Conservation (phyloP, 2,797 vertebrate genomes). For the Schizothorax lantsangensis region DNA sequence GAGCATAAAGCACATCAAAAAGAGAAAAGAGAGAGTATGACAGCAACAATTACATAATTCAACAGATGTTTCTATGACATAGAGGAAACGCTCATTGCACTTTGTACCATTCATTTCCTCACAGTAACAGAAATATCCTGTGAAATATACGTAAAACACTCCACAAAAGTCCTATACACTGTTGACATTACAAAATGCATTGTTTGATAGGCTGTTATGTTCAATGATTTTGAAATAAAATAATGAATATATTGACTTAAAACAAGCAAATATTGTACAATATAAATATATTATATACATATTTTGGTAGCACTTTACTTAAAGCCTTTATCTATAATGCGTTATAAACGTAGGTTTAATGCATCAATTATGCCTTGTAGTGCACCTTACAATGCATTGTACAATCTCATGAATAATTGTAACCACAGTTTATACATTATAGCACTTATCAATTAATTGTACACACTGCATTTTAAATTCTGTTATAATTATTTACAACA, state of each 20-base stretch:
- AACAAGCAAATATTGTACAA: not conserved
- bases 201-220: not conserved
- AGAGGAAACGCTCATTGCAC: not conserved
- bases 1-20: not conserved
- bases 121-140: slow-evolving; percentile 6
- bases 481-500: too few species aligned
- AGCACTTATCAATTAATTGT: too few species aligned
- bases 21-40: not conserved
- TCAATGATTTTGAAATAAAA: not conserved
- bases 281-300: not conserved
- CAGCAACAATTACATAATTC: not conserved
- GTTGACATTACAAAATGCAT: not conserved
- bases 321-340: too few species aligned
- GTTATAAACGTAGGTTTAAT: too few species aligned
- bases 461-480: too few species aligned
- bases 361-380: too few species aligned
- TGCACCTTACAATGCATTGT: too few species aligned
- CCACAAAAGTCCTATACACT: not conserved
- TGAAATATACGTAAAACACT: not conserved
- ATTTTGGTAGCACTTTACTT: too few species aligned
- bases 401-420: too few species aligned
- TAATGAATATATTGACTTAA: not conserved
- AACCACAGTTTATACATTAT: too few species aligned
- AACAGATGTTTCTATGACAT: slow-evolving; percentile 16
- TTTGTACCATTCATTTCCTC: not conserved